Percentiles rank a stretch among this genome's conserved stretches.
These are phyloP conservation scores for Chorisops tibialis DNA, from an alignment of 2,888 invertebrate species.

Conservation along the genomic window DNA sequence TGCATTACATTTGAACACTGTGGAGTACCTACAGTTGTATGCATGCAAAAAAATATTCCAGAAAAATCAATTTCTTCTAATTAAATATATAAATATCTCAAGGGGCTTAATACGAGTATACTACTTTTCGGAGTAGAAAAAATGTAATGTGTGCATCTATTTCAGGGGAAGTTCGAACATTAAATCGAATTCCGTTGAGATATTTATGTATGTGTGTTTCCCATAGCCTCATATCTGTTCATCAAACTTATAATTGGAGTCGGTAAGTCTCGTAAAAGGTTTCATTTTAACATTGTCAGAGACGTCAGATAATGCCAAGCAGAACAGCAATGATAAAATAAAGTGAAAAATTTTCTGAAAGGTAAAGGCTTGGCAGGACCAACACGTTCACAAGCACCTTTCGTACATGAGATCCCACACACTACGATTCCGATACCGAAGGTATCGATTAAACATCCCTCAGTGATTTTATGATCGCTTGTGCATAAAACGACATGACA, in stretches of 20 bases:
- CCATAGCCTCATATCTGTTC: constrained; percentile 2
- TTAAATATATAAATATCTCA: too few relatives aligned
- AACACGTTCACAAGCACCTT: background rate
- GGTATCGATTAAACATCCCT: constrained; percentile 33
- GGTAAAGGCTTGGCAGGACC: background rate
- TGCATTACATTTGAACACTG: too few relatives aligned
- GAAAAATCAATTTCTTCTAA: too few relatives aligned
- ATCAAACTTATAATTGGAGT: constrained; percentile 7
- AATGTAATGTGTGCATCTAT: too few relatives aligned
- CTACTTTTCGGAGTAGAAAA: too few relatives aligned
- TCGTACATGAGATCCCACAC: background rate
- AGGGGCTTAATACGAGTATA: too few relatives aligned
- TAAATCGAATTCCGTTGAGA: too few relatives aligned
- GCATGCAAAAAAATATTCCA: too few relatives aligned
- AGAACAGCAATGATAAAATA: background rate
- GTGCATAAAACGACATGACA: constrained; percentile 29
- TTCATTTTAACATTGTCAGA: background rate
- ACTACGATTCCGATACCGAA: constrained; percentile 3
- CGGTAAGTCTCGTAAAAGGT: constrained; percentile 1
- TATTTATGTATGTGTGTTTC: too few relatives aligned
- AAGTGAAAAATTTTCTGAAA: too few relatives aligned
- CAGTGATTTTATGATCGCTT: constrained; percentile 31
- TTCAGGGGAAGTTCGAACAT: too few relatives aligned
- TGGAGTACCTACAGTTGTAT: too few relatives aligned
- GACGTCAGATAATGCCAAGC: background rate